Conservation (phyloP, 1,140 invertebrate genomes). For the Diprion similis region DNA sequence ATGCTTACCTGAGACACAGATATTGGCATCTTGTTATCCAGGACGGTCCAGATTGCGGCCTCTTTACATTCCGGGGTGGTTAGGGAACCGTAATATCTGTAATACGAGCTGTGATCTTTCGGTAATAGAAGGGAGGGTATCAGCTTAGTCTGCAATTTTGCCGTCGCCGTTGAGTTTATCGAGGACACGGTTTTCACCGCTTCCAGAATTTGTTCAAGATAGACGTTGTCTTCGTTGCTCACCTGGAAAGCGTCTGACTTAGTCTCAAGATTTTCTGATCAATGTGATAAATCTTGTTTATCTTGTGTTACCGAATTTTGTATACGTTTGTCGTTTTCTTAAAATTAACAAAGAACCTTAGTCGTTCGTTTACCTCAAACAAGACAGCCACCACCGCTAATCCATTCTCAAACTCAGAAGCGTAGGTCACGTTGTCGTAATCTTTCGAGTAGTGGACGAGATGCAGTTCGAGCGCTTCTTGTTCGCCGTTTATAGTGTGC, state of each 20-base stretch:
- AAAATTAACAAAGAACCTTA: too few species aligned
- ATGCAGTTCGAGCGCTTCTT: constrained; percentile 70
- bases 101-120: constrained; percentile 64
- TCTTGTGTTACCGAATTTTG: too few species aligned
- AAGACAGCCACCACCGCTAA: constrained; percentile 75
- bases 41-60: constrained; percentile 76
- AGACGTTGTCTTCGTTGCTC: constrained; percentile 58
- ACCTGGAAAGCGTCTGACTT: constrained; percentile 44
- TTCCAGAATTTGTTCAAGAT: constrained; percentile 56
- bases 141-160: constrained; percentile 42
- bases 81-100: constrained; percentile 75
- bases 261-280: constrained; percentile 44
- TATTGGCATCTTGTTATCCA: constrained; percentile 67
- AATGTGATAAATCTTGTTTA: too few species aligned
- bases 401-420: constrained; percentile 66
- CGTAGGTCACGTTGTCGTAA: constrained; percentile 65
- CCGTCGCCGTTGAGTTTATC: constrained; percentile 31
- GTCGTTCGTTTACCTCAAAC: constrained; percentile 67
- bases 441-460: constrained; percentile 73
- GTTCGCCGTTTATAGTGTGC: constrained; percentile 70
- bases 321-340: too few species aligned
- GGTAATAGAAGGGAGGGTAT: constrained; percentile 62
- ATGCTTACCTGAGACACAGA: constrained; percentile 64
- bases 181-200: constrained; percentile 48
- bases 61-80: constrained; percentile 80